Evolutionary conservation across 1,140 invertebrate species (phyloP), one percentile per base, ranked within the genome.

Genomic region (Drosophila bipectinata): DNA sequence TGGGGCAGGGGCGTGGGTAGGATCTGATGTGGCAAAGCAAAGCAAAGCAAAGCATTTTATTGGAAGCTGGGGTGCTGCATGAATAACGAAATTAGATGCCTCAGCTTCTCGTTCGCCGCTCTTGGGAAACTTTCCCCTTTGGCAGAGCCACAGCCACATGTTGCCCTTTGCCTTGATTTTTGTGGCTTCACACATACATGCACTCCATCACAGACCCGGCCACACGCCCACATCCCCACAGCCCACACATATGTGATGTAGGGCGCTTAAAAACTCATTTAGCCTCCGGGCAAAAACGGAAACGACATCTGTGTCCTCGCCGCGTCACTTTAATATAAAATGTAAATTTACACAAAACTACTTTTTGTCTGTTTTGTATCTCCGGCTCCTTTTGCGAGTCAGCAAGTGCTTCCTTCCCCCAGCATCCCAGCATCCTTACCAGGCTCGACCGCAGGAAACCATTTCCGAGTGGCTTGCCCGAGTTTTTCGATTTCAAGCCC

Each of bases 261-360:
- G 51, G 74, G 69, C 76, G 79, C 79, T 82, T 82, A 82, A 82
- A 82, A 82, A 68, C 79, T 82, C 79, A 82, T 82, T 82, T 82
- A 61, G 79, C 57, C 32, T 21, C 41, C 14, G 26, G 5, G 67
- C 41, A 60, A 34, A 60, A 77, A 69, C 55, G 21, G 77, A 30
- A 56, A 60, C 39, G 60, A 58, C 55, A 81, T 73, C 72, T 81
- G 66, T 45, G 68, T 49, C 53, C 39, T 45, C 52, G 30, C n/a
- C 34, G 51, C 48, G 54, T 37, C 58, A 63, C 60, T 77, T 85
- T 84, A 79, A 84, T 84, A 79, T 85, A 80, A 84, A 84, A 85
- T 84, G 80, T 85, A 84, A 84, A 84, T 84, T 84, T 79, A 82
- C 60, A 66, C 41, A 60, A 84, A 83, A 76, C 80, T 84, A 84